phyloP scores from a whole-genome alignment of 2,888 invertebrate genomes.

The Scaptomyza parva region DNA sequence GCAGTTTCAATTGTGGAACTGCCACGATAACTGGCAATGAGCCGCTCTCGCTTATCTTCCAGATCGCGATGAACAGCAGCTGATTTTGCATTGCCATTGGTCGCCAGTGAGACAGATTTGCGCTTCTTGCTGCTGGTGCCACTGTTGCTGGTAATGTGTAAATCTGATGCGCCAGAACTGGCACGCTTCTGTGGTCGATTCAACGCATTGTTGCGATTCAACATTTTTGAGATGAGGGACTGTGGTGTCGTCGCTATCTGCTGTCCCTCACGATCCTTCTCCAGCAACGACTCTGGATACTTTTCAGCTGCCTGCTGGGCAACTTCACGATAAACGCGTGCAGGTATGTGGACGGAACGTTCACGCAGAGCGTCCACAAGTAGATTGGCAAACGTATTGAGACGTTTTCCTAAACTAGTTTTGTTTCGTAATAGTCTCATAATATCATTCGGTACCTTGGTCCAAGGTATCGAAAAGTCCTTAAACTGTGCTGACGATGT shows the following conservation, averaged over 20 bases:
- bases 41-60: slow-evolving; percentile 68
- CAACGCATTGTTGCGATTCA: slow-evolving; percentile 69
- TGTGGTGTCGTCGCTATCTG: slow-evolving; percentile 73
- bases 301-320: slow-evolving; percentile 74
- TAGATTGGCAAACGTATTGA: slow-evolving; percentile 69
- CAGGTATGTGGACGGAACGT: slow-evolving; percentile 64
- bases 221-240: slow-evolving; percentile 72
- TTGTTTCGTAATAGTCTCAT: slow-evolving; percentile 69
- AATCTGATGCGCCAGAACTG: slow-evolving; percentile 57
- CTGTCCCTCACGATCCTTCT: slow-evolving; percentile 76
- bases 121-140: slow-evolving; percentile 59
- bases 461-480: slow-evolving; percentile 72
- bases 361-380: slow-evolving; percentile 69
- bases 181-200: slow-evolving; percentile 72
- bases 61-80: slow-evolving; percentile 58
- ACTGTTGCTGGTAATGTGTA: slow-evolving; percentile 50
- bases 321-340: slow-evolving; percentile 70
- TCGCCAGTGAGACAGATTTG: slow-evolving; percentile 41
- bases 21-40: slow-evolving; percentile 69
- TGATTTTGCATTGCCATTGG: slow-evolving; percentile 67
- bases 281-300: slow-evolving; percentile 69
- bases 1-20: slow-evolving; percentile 49
- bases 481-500: slow-evolving; percentile 59
- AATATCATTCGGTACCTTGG: slow-evolving; percentile 71
- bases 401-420: slow-evolving; percentile 62